These are phyloP conservation scores for Trachelus stipa DNA, from an alignment of 2,888 invertebrate species.

Conservation along the genomic window DNA sequence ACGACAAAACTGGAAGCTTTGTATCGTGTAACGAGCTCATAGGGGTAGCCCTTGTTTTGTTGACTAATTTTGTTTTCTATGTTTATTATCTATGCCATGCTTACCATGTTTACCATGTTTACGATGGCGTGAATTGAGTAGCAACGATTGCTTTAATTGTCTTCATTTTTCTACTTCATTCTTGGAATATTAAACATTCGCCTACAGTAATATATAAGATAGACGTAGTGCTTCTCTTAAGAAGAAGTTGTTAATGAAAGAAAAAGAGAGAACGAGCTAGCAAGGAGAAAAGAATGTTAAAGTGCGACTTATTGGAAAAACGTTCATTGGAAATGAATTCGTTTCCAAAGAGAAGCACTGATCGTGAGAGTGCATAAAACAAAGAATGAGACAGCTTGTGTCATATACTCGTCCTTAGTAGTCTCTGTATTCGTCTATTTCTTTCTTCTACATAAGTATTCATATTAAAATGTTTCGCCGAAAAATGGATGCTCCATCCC, in stretches of 20 bases:
- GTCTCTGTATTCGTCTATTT: too few species aligned
- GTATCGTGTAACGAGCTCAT: constrained; percentile 24
- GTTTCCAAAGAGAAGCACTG: background rate
- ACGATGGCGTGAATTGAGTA: constrained; percentile 4
- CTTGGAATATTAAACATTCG: background rate
- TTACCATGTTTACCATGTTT: constrained; percentile 2
- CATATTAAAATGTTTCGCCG: constrained; percentile 39
- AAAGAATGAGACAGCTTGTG: too few species aligned
- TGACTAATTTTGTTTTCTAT: constrained; percentile 15
- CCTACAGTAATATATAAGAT: background rate
- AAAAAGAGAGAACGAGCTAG: background rate
- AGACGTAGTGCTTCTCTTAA: background rate
- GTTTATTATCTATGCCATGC: background rate
- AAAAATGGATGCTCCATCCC: constrained; percentile 38
- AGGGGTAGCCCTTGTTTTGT: constrained; percentile 10
- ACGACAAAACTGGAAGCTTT: constrained; percentile 13
- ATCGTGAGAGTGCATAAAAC: background rate
- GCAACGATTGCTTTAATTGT: background rate
- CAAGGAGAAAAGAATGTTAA: background rate
- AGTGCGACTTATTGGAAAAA: background rate
- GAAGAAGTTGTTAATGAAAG: background rate
- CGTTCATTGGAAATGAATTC: background rate
- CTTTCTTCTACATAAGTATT: constrained; percentile 47
- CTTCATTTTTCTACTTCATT: background rate
- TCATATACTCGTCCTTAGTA: too few species aligned